Base-by-base conservation (phyloP, 2,797 vertebrate species). In the Phalloptychus januarius region DNA sequence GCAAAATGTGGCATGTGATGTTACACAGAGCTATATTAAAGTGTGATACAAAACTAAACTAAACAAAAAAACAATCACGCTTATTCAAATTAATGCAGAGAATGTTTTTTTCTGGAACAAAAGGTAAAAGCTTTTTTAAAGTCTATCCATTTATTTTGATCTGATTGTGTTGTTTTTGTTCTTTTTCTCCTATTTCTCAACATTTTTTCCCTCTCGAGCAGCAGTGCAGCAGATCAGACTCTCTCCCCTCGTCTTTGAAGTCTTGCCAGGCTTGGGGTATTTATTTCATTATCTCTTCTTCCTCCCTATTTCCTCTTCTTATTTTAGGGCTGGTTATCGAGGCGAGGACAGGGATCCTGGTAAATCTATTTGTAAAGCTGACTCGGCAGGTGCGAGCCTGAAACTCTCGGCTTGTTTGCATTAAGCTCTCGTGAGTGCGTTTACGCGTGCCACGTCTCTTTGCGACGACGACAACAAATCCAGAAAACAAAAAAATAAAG, bases 281-380 rank as follows among this genome's bases (percentile, higher is more conserved):
- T 93, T 92, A 92, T 94, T 93, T 93, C 89, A 94, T 93, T 93
- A 92, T 93, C 90, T 92, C 79, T 83, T 81, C 84, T 90, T 85
- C 73, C 80, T 89, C 90, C 89, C 80, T 79, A 84, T 91, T 92
- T 91, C 91, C 90, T 85, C 82, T 77, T 61, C 84, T 85, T 90
- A 88, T 90, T 93, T 91, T 85, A 83, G 80, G 82, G 81, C 88
- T 90, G 38, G 4, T 84, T 85, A 91, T 93, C 85, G 86, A 88
- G 87, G 81, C 82, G 78, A 73, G 87, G 86, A 86, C 84, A 83
- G 81, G 75, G 79, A 83, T 65, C 0, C 31, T 88, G 75, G 77
- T 52, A 67, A 40, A 79, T n/a, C n/a, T n/a, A n/a, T n/a, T n/a
- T n/a, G n/a, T 83, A 89, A 84, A 78, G 92, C 90, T 93, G 93